Evolutionary conservation across 1,140 invertebrate genomes (phyloP), one percentile per base, ranked within the genome.

Genomic region (Wiebesia pumilae): DNA sequence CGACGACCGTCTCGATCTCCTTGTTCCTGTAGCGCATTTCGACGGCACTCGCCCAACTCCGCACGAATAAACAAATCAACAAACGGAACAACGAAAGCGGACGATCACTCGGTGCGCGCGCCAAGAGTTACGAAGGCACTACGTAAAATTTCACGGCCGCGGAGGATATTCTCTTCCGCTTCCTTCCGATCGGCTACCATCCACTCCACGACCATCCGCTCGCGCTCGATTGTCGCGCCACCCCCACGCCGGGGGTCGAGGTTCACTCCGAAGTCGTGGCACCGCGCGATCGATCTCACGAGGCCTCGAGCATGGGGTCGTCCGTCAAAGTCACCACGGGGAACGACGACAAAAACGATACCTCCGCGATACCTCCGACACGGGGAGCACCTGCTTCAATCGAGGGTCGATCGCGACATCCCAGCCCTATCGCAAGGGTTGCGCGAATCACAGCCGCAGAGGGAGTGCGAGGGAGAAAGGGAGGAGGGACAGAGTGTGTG

Each of bases 11-110:
- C 58, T 86, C 86, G 47, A 87, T 71, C 58, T 84, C 83, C 47
- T 83, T 84, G 62, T 54, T 84, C 21, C 75, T 77, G 81, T 86
- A 85, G 0, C 87, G 62, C 87, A 85, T 85, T 24, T n/a, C 54
- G n/a, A 16, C 35, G 27, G 16, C 33, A 21, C 69, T 71, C 58
- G 24, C 58, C 2, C 51, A 54, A 54, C 2, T 54, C 19, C 19
- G 58, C 21, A 62, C 24, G 14, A 27, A 62, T 10, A 62, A 62
- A 54, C 51, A 54, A 62, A 62, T 27, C 24, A 54, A 54, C 51
- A 54, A 54, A 54, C 51, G 19, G 14, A 54, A 38, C 33, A 27
- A 75, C 6, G 71, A 3, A 12, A 38, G 38, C 0, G 33, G 21
- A 24, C 21, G 35, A 38, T 75, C 24, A 75, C 30, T 75, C 2